A percentile compares a stretch with the other conserved stretches of the same genome.
Conservation (phyloP, 2,797 vertebrate species). For the Linurgus olivaceus region DNA sequence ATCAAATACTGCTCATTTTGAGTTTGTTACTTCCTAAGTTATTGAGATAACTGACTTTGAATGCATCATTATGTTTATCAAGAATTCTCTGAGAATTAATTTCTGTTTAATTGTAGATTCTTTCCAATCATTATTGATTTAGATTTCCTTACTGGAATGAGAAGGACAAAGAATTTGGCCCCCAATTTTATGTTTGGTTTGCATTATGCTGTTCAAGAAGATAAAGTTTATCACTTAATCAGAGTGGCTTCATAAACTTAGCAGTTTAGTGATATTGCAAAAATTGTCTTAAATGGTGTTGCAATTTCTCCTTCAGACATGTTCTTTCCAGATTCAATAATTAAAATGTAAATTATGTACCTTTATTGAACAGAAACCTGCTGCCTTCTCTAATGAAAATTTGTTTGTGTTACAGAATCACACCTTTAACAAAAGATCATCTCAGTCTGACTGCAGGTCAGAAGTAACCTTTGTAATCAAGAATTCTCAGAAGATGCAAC, state of each 20-base stretch:
- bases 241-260: background rate
- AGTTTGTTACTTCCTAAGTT: background rate
- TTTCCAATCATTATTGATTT: background rate
- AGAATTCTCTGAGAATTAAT: background rate
- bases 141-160: background rate
- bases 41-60: background rate
- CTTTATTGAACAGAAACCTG: background rate
- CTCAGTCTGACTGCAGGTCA: background rate
- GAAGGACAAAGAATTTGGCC: background rate
- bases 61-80: background rate
- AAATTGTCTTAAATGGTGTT: background rate
- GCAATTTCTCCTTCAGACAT: background rate
- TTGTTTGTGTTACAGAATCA: background rate
- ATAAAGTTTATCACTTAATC: background rate
- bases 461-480: background rate
- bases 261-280: background rate
- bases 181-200: background rate
- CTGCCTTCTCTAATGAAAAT: background rate
- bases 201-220: background rate
- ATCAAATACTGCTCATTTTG: background rate
- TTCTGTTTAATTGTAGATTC: background rate
- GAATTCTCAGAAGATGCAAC: background rate
- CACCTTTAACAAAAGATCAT: background rate
- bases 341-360: background rate
- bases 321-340: background rate